Conservation (phyloP, 2,888 invertebrate genomes). For the Hypsopygia costalis region DNA sequence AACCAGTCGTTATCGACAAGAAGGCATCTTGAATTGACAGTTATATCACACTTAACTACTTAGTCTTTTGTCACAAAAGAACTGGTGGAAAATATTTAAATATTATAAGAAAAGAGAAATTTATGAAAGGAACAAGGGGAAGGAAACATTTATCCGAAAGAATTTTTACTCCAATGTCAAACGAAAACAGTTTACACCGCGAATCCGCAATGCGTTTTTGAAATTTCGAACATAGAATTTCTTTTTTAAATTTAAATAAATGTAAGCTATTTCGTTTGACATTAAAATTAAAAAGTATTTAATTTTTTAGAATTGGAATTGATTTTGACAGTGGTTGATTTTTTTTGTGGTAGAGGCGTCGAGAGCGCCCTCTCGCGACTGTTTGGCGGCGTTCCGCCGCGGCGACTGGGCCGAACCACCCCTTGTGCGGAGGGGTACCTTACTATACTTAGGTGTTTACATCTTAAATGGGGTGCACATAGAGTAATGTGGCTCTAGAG, state of each 20-base stretch:
- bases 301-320: conserved; percentile 4
- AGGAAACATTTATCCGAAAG: conserved; percentile 22
- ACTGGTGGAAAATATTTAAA: conserved; percentile 16
- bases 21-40: conserved; percentile 41
- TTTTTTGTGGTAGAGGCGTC: conserved; percentile 27
- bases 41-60: conserved; percentile 19
- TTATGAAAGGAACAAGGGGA: conserved; percentile 11
- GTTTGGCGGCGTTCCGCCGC: conserved; percentile 58
- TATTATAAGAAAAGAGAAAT: conserved; percentile 19
- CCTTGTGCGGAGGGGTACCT: conserved; percentile 37
- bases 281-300: background rate
- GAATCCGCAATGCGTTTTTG: conserved; percentile 14
- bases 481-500: conserved; percentile 36
- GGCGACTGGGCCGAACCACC: conserved; percentile 49
- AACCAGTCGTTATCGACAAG: conserved; percentile 32
- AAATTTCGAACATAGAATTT: conserved; percentile 9
- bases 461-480: conserved; percentile 69
- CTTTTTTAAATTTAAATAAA: background rate
- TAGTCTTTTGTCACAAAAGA: conserved; percentile 11
- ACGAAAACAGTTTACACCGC: conserved; percentile 14
- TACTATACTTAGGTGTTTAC: conserved; percentile 73
- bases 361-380: conserved; percentile 38
- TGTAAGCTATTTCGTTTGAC: conserved; percentile 14
- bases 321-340: conserved; percentile 16
- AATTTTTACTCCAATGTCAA: conserved; percentile 23